These are phyloP conservation scores for Nanorana parkeri DNA, from an alignment of 2,113 vertebrate genomes.

Conservation along the genomic window DNA sequence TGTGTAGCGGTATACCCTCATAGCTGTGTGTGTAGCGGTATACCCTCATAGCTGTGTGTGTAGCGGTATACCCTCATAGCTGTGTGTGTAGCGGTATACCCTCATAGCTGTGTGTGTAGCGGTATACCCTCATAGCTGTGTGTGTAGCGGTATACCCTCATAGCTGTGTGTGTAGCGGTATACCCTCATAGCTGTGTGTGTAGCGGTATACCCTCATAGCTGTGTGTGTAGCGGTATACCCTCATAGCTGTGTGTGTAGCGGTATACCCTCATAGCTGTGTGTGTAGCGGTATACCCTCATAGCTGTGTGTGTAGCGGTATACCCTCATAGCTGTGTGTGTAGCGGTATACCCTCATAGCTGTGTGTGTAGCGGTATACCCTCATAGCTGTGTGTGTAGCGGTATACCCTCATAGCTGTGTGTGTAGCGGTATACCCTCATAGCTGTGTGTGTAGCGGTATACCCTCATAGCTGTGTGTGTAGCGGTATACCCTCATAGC, in stretches of 20 bases:
- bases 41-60: not conserved
- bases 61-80: not conserved
- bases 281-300: not conserved
- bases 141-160: not conserved
- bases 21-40: too few relatives aligned
- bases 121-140: too few relatives aligned
- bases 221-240: not conserved
- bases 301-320: not conserved
- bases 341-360: accelerated
- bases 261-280: not conserved
- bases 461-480: not conserved
- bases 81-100: too few relatives aligned
- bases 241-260: not conserved
- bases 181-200: not conserved
- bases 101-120: not conserved
- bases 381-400: too few relatives aligned
- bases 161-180: too few relatives aligned
- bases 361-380: not conserved
- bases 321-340: too few relatives aligned
- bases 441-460: not conserved
- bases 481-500: not conserved
- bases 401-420: not conserved
- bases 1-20: not conserved
- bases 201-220: not conserved
- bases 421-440: too few relatives aligned